phyloP scores from a whole-genome alignment of 35 echinoderm and acorn worm species.

The Anneissia japonica region DNA sequence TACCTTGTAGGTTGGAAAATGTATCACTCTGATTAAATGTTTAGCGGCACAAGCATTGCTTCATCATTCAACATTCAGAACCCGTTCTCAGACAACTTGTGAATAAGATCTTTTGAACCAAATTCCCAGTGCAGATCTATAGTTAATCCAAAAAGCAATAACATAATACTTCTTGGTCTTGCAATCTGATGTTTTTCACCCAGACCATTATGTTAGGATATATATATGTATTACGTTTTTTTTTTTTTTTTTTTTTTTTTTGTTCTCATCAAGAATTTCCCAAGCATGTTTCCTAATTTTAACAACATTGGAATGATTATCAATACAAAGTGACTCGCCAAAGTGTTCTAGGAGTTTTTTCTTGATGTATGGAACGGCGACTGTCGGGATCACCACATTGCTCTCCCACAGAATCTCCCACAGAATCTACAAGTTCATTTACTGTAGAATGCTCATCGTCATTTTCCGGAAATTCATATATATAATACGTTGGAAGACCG shows the following conservation, averaged over 20 bases:
- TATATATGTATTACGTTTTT: too few relatives aligned
- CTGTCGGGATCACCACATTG: too few relatives aligned
- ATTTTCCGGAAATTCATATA: too few relatives aligned
- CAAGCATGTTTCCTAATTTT: too few relatives aligned
- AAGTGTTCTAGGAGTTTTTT: too few relatives aligned
- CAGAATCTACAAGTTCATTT: too few relatives aligned
- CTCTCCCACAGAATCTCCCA: too few relatives aligned
- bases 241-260: not conserved
- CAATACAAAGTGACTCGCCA: too few relatives aligned
- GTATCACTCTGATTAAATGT: not conserved
- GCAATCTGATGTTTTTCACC: not conserved
- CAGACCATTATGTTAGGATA: not conserved
- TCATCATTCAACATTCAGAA: constrained; percentile 6
- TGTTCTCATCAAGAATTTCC: not conserved
- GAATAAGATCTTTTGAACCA: not conserved
- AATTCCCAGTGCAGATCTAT: constrained; percentile 12
- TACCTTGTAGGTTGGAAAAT: not conserved
- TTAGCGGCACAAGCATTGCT: not conserved
- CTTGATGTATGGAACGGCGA: too few relatives aligned
- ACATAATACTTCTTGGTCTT: not conserved
- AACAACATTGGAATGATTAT: too few relatives aligned
- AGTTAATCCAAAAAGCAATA: constrained; percentile 6
- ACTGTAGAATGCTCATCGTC: too few relatives aligned
- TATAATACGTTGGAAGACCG: too few relatives aligned
- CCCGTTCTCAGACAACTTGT: not conserved